Percentiles rank a stretch among this genome's conserved stretches.
Evolutionary conservation across 2,888 invertebrate genomes (phyloP).

Genomic region (Patella caerulea): DNA sequence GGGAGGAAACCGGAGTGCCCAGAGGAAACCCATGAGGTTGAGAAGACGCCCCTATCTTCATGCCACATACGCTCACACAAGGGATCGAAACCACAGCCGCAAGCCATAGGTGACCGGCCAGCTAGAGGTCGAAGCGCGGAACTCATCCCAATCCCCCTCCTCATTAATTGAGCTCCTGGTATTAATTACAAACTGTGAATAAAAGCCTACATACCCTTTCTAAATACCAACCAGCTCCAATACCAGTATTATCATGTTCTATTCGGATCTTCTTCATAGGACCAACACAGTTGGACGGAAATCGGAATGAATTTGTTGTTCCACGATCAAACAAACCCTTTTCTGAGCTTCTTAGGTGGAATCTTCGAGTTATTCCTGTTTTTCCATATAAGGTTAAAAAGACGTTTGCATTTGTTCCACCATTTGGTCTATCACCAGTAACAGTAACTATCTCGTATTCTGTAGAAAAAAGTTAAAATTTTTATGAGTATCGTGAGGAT

Average conservation of each 20-base stretch:
- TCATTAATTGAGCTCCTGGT: no score
- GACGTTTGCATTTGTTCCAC: constrained; percentile 70
- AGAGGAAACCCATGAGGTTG: no score
- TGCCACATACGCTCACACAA: no score
- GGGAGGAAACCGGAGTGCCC: no score
- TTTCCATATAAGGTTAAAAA: constrained; percentile 69
- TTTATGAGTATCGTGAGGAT: no score
- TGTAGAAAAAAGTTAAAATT: constrained; percentile 37
- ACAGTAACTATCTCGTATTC: constrained; percentile 71
- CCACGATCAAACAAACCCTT: constrained; percentile 56
- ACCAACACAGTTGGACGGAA: constrained; percentile 68
- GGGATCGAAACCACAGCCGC: no score
- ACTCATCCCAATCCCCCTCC: no score
- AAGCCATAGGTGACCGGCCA: no score
- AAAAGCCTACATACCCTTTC: constrained; percentile 62
- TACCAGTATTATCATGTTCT: constrained; percentile 70
- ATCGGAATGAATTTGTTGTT: constrained; percentile 63
- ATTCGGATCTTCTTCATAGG: constrained; percentile 68
- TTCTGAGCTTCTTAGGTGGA: constrained; percentile 59
- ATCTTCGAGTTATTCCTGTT: constrained; percentile 65
- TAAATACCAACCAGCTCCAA: constrained; percentile 70
- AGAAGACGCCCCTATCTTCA: no score
- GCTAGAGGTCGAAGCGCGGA: no score
- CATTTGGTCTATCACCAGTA: constrained; percentile 65
- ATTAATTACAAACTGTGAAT: not conserved